These are phyloP conservation scores for Heliconius charithonia DNA, from an alignment of 2,888 invertebrate genomes.

Conservation along the genomic window DNA sequence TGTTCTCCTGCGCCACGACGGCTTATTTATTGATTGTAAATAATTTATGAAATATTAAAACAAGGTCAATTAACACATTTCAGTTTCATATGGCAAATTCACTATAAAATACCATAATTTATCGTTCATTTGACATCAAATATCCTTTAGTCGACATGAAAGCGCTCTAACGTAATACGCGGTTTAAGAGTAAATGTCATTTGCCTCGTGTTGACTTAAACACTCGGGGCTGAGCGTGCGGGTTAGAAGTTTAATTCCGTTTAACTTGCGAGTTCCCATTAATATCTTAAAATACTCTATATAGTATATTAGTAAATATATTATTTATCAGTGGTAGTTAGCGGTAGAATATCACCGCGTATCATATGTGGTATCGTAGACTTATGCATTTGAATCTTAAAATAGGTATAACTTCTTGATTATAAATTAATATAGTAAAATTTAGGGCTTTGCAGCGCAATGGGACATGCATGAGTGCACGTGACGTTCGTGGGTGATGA, in stretches of 20 bases:
- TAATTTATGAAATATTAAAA: background rate
- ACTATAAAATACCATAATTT: background rate
- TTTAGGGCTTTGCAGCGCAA: too few species aligned
- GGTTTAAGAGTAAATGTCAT: constrained; percentile 24
- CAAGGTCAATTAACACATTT: background rate
- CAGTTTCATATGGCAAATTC: background rate
- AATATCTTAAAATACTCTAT: background rate
- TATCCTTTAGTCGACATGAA: constrained; percentile 6
- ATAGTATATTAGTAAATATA: background rate
- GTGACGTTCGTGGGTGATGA: too few species aligned
- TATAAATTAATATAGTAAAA: too few species aligned
- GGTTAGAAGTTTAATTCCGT: background rate
- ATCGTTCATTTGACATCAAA: background rate
- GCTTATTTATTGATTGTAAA: too few species aligned
- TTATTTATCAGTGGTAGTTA: background rate
- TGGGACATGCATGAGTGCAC: too few species aligned
- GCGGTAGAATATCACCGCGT: too few species aligned
- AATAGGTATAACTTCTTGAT: too few species aligned
- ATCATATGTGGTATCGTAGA: too few species aligned
- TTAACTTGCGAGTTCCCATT: background rate
- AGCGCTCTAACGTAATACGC: background rate
- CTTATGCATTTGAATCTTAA: too few species aligned
- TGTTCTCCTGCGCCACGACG: too few species aligned
- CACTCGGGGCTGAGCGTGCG: background rate
- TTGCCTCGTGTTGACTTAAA: constrained; percentile 17